A percentile compares a stretch with the other conserved stretches of the same genome.
Evolutionary conservation across 2,113 vertebrate genomes (phyloP).

Genomic region (Canis aureus): DNA sequence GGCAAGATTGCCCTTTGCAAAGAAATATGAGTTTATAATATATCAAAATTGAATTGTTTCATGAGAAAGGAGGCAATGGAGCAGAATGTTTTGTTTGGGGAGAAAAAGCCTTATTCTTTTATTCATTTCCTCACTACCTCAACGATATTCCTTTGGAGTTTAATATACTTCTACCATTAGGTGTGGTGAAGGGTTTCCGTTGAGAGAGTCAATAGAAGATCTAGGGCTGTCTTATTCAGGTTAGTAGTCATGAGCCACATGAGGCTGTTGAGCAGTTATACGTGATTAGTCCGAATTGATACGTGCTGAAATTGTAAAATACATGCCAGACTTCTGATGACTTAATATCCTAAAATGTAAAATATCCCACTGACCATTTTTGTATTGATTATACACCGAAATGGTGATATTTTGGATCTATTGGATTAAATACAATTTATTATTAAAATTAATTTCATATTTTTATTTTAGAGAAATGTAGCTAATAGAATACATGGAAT

Average conservation of each 20-base stretch:
- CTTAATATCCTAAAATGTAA: neutral
- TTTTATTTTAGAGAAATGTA: neutral
- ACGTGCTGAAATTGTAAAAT: neutral
- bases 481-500: neutral
- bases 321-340: neutral
- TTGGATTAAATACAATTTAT: neutral
- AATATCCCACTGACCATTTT: neutral
- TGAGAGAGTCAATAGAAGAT: neutral
- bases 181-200: neutral
- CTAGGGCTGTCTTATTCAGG: neutral
- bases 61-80: conserved; percentile 21
- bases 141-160: neutral
- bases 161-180: neutral
- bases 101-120: neutral
- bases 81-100: neutral
- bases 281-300: neutral
- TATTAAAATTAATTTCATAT: neutral
- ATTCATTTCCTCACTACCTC: neutral
- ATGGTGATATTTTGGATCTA: neutral
- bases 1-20: conserved; percentile 13
- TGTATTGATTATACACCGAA: neutral
- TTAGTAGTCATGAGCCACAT: neutral
- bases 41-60: conserved; percentile 65
- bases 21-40: conserved; percentile 49
- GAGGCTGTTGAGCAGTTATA: neutral